Evolutionary conservation across 2,113 vertebrate species (phyloP), one percentile per base, ranked within the genome.

Genomic region (Alosa alosa): DNA sequence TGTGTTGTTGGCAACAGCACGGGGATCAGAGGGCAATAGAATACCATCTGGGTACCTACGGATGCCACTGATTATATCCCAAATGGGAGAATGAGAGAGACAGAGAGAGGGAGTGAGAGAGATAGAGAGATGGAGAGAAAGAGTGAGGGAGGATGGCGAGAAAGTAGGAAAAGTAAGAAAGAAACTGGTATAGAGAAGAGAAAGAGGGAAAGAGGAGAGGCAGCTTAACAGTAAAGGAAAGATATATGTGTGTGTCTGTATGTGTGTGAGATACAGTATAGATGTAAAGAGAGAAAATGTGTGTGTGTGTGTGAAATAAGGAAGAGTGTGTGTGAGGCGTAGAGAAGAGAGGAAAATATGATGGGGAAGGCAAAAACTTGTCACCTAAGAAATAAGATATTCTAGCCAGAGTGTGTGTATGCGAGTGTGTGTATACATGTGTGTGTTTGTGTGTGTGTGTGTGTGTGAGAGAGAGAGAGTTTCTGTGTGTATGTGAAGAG

Each of bases 41-140:
- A 85, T 22, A 84, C 85, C 52, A 64, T 68, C 82, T 84, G 55
- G 83, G 44, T 82, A 68, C 68, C 72, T 46, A 41, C 31, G 60
- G 78, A 52, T 72, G 86, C 90, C 81, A 39, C 52, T 68, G 57
- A 52, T 88, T 90, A 86, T 41, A 44, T 8, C 64, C 64, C 10
- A 72, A 31, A 72, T 72, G 64, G 64, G 64, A n/a, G 55, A n/a
- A 17, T 17, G 55, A 60, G 17, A 20, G 55, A 60, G 18, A 60
- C 17, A 60, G 55, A 60, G 6, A 60, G 55, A 20, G 55, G 1
- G n/a, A n/a, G n/a, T n/a, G n/a, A n/a, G 55, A 57, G 47, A 7
- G 44, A 31, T 47, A 39, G 78, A 49, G n/a, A 49, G 55, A 88
- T 68, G 68, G 86, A 18, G 25, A n/a, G 72, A n/a, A 15, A 1